Conservation (phyloP, 2,113 vertebrate genomes). For the Tautogolabrus adspersus region DNA sequence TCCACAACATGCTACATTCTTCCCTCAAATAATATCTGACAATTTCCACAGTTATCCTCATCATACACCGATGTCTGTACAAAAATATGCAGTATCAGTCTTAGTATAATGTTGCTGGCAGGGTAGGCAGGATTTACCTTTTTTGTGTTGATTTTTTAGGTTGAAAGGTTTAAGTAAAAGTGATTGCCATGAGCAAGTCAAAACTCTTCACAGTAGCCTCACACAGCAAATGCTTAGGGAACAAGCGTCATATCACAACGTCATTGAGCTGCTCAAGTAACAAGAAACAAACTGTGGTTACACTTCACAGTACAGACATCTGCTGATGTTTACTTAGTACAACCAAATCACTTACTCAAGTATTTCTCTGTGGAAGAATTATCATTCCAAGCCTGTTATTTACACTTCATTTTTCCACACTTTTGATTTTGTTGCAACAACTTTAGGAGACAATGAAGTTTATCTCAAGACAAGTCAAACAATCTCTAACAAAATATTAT, state of each 20-base stretch:
- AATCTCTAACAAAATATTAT: too few relatives aligned
- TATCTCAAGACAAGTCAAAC: too few relatives aligned
- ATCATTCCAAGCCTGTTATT: too few relatives aligned
- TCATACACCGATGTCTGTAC: slow-evolving; percentile 71
- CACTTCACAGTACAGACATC: slow-evolving; percentile 67
- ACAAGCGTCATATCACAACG: slow-evolving; percentile 59
- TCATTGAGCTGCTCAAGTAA: slow-evolving; percentile 68
- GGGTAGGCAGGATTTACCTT: slow-evolving; percentile 52
- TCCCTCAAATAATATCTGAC: slow-evolving; percentile 60
- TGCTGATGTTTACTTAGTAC: slow-evolving; percentile 64
- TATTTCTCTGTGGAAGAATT: too few relatives aligned
- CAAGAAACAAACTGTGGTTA: slow-evolving; percentile 67
- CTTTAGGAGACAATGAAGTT: too few relatives aligned
- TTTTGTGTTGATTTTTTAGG: slow-evolving; percentile 26
- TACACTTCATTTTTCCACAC: too few relatives aligned
- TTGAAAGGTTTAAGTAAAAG: slow-evolving; percentile 64
- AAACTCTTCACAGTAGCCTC: slow-evolving; percentile 70
- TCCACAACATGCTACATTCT: slow-evolving; percentile 66
- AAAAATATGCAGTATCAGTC: slow-evolving; percentile 71
- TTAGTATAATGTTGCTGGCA: slow-evolving; percentile 61
- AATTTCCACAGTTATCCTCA: slow-evolving; percentile 61
- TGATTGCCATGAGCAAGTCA: slow-evolving; percentile 66
- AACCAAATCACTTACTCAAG: not conserved
- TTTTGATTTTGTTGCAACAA: too few relatives aligned
- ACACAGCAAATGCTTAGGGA: slow-evolving; percentile 41